Evolutionary conservation across 2,113 vertebrate species (phyloP).

Genomic region (Benitochromis conjunctus): DNA sequence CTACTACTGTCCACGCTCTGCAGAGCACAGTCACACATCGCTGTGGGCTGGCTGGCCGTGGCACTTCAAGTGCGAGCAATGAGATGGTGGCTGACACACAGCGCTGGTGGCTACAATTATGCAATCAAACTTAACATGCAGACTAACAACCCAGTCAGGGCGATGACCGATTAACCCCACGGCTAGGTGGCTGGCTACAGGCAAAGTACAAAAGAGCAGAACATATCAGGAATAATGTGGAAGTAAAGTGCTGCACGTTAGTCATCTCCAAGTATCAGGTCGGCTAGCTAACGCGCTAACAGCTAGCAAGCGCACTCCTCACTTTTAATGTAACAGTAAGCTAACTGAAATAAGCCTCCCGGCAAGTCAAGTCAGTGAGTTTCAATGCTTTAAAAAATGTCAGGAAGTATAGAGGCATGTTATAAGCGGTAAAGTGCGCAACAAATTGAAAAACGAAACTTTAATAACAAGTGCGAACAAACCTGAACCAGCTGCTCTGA

Average conservation of each 20-base stretch:
- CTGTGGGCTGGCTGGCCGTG: slow-evolving; percentile 6
- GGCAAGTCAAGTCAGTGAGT: not conserved
- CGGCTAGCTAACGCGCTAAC: slow-evolving; percentile 38
- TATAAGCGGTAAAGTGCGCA: accelerated
- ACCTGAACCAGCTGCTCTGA: slow-evolving; percentile 18
- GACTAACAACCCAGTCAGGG: not conserved
- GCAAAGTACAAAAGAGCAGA: not conserved
- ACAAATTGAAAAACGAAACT: not conserved
- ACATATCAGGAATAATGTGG: not conserved
- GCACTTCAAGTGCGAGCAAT: slow-evolving; percentile 16
- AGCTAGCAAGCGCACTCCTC: slow-evolving; percentile 7
- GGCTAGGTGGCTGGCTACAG: not conserved
- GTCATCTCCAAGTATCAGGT: not conserved
- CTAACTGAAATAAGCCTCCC: not conserved
- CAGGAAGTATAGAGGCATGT: accelerated
- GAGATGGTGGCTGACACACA: slow-evolving; percentile 51
- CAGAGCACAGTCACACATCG: slow-evolving; percentile 4
- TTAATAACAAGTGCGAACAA: slow-evolving; percentile 1
- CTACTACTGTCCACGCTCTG: not conserved
- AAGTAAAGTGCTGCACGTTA: not conserved
- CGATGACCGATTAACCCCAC: not conserved
- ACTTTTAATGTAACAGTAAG: not conserved
- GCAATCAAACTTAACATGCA: slow-evolving; percentile 25
- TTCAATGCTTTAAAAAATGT: not conserved
- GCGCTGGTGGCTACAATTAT: slow-evolving; percentile 46